Percentiles rank a stretch among this genome's conserved stretches.
Conservation (phyloP, 2,888 invertebrate species). For the Meloe dianella region DNA sequence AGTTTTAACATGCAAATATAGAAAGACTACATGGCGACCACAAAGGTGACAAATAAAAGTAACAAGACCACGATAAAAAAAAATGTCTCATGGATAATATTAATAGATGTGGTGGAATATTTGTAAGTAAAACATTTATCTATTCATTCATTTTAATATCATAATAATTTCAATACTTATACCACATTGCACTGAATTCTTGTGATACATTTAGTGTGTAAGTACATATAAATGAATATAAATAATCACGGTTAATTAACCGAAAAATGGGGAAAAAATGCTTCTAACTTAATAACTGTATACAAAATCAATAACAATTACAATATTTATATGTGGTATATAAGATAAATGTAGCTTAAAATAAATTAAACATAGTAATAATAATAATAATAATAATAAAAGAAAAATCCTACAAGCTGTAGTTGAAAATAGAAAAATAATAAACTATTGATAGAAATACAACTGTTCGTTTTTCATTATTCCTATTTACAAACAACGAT, state of each 20-base stretch:
- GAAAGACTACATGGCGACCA: slow-evolving; percentile 66
- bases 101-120: slow-evolving; percentile 20
- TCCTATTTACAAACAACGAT: not conserved
- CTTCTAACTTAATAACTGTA: slow-evolving; percentile 48
- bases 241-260: slow-evolving; percentile 35
- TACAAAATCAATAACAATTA: slow-evolving; percentile 45
- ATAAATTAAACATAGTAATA: slow-evolving; percentile 30
- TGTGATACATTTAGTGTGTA: slow-evolving; percentile 40
- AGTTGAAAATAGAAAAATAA: slow-evolving; percentile 30
- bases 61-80: slow-evolving; percentile 23
- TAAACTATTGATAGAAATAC: slow-evolving; percentile 33
- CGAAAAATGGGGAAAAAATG: slow-evolving; percentile 53
- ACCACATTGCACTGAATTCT: slow-evolving; percentile 37
- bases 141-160: not conserved
- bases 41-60: slow-evolving; percentile 59
- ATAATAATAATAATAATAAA: slow-evolving; percentile 16
- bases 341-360: slow-evolving; percentile 36
- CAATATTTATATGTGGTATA: slow-evolving; percentile 52
- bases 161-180: not conserved
- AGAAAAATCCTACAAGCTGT: slow-evolving; percentile 34
- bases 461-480: not conserved
- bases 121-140: slow-evolving; percentile 5
- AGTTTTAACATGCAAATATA: slow-evolving; percentile 79
- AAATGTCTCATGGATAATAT: not conserved
- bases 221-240: slow-evolving; percentile 25